phyloP scores from a whole-genome alignment of 2,888 invertebrate species.

The Heliconius ethilla region DNA sequence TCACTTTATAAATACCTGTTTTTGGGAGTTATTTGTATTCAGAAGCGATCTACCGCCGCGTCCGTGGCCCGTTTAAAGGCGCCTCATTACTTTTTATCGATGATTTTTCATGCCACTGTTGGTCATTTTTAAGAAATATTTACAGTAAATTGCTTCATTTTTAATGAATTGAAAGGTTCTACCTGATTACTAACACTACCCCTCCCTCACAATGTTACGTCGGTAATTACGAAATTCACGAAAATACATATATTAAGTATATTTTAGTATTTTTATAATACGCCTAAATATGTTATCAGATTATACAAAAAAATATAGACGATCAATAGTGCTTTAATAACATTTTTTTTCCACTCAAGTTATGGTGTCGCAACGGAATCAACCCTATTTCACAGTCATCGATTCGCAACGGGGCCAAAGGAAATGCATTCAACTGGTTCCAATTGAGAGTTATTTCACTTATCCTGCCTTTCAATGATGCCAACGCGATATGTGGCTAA shows the following conservation, averaged over 20 bases:
- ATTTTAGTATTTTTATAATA: background rate
- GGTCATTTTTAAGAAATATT: slow-evolving; percentile 37
- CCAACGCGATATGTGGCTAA: slow-evolving; percentile 42
- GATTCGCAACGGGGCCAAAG: slow-evolving; percentile 50
- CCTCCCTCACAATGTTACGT: background rate
- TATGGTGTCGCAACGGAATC: slow-evolving; percentile 13
- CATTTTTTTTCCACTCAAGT: background rate
- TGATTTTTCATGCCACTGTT: slow-evolving; percentile 44
- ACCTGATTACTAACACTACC: background rate
- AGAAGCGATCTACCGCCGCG: slow-evolving; percentile 43
- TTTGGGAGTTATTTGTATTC: slow-evolving; percentile 47
- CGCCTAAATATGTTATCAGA: background rate
- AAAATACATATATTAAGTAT: background rate
- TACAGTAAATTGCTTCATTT: slow-evolving; percentile 42
- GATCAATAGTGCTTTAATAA: background rate
- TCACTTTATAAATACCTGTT: slow-evolving; percentile 37
- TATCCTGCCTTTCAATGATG: slow-evolving; percentile 51
- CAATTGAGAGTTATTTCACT: slow-evolving; percentile 52
- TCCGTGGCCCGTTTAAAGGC: slow-evolving; percentile 55
- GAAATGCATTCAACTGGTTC: slow-evolving; percentile 51
- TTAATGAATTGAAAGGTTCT: background rate
- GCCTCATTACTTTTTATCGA: slow-evolving; percentile 55
- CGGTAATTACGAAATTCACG: background rate
- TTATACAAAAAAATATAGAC: background rate
- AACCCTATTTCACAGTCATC: slow-evolving; percentile 44